These are phyloP conservation scores for Brenthis ino DNA, from an alignment of 2,888 invertebrate species.

Conservation along the genomic window DNA sequence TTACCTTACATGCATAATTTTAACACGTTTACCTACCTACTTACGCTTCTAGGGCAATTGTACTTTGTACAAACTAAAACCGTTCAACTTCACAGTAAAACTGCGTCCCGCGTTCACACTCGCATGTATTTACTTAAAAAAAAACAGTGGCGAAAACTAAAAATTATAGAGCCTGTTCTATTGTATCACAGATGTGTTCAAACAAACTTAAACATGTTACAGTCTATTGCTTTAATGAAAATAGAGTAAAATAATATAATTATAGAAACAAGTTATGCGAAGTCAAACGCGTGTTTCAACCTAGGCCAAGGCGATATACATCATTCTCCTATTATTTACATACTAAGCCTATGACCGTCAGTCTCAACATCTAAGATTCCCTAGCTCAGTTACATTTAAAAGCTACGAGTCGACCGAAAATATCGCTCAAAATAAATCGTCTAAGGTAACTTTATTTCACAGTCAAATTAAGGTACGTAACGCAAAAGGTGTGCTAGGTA, in stretches of 20 bases:
- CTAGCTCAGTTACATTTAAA: constrained; percentile 70
- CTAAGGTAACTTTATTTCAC: constrained; percentile 78
- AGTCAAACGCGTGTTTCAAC: constrained; percentile 69
- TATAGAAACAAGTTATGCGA: constrained; percentile 53
- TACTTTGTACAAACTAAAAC: constrained; percentile 82
- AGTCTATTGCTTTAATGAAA: constrained; percentile 51
- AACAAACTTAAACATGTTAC: constrained; percentile 63
- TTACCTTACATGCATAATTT: constrained; percentile 66
- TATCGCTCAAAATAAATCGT: constrained; percentile 65
- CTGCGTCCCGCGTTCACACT: constrained; percentile 59
- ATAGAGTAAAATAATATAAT: constrained; percentile 23
- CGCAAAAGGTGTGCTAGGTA: constrained; percentile 60
- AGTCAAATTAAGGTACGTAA: constrained; percentile 69
- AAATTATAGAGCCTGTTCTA: constrained; percentile 67
- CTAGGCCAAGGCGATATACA: constrained; percentile 76
- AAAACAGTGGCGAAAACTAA: constrained; percentile 65
- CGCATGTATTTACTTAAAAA: constrained; percentile 52
- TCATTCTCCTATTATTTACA: constrained; percentile 82
- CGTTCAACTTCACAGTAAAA: constrained; percentile 57
- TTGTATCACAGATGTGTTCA: constrained; percentile 79
- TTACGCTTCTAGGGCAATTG: constrained; percentile 81
- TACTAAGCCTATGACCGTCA: constrained; percentile 80
- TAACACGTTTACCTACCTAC: constrained; percentile 73
- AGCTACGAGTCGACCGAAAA: constrained; percentile 63
- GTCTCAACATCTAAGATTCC: constrained; percentile 77